A percentile compares a stretch with the other conserved stretches of the same genome.
These are phyloP conservation scores for Azorinus chamasolen DNA, from an alignment of 2,888 invertebrate genomes.

Conservation along the genomic window DNA sequence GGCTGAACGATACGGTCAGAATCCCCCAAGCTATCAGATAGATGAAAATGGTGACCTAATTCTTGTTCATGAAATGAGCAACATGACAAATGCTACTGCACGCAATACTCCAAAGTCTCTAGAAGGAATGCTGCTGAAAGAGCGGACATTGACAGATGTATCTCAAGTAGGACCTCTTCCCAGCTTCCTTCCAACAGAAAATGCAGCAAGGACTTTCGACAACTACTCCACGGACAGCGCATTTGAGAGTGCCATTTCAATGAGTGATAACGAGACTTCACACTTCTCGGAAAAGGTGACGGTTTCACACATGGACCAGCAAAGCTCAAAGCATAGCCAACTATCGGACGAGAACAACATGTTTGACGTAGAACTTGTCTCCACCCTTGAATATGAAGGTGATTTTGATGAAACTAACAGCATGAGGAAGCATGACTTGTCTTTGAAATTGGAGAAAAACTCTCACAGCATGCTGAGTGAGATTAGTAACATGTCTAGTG, in stretches of 20 bases:
- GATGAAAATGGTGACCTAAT: conserved; percentile 27
- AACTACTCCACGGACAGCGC: conserved; percentile 60
- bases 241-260: conserved; percentile 52
- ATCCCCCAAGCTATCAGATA: neutral
- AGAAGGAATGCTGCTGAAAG: conserved; percentile 40
- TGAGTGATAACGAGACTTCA: conserved; percentile 47
- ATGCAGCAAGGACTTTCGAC: conserved; percentile 36
- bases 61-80: conserved; percentile 32
- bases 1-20: neutral
- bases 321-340: conserved; percentile 53
- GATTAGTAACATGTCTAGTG: conserved; percentile 39
- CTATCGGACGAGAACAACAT: conserved; percentile 57
- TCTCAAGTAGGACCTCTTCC: conserved; percentile 62
- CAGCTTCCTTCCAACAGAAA: conserved; percentile 47
- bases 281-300: conserved; percentile 57
- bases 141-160: conserved; percentile 52
- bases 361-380: conserved; percentile 60
- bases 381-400: conserved; percentile 53
- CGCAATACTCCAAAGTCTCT: conserved; percentile 18
- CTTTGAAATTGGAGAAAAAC: neutral
- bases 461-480: neutral
- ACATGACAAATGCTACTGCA: conserved; percentile 23
- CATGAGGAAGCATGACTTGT: conserved; percentile 31
- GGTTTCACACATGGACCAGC: conserved; percentile 47
- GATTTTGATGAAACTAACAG: conserved; percentile 20